These are phyloP conservation scores for Myzus persicae DNA, from an alignment of 1,140 invertebrate genomes.

Conservation along the genomic window DNA sequence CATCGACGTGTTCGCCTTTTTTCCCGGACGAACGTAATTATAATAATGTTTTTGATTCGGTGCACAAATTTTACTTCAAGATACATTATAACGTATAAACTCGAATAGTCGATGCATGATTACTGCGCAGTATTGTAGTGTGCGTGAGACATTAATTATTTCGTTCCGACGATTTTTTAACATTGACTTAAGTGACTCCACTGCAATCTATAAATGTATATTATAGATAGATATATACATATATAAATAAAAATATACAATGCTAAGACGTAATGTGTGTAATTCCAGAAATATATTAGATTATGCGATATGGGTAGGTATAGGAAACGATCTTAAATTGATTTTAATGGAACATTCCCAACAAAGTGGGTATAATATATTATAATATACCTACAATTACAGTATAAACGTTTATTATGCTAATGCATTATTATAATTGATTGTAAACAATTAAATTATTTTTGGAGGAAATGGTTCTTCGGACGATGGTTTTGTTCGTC, in stretches of 20 bases:
- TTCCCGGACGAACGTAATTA: background rate
- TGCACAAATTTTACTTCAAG: background rate
- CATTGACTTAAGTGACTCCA: too few species aligned
- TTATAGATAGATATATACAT: too few species aligned
- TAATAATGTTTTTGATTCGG: background rate
- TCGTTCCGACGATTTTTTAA: too few species aligned
- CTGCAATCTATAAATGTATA: too few species aligned
- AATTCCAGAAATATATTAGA: background rate
- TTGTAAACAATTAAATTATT: background rate
- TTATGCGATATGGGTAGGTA: background rate
- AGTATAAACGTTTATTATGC: background rate
- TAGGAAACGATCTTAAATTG: background rate
- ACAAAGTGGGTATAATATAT: background rate
- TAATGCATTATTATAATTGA: background rate
- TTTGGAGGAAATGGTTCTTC: background rate
- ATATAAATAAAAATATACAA: too few species aligned
- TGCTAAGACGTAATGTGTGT: too few species aligned
- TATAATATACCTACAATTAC: background rate
- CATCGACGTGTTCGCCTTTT: background rate
- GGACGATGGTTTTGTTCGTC: background rate
- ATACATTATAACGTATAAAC: too few species aligned
- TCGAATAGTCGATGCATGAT: too few species aligned
- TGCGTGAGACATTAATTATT: too few species aligned
- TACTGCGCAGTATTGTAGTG: too few species aligned
- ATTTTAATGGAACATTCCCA: background rate